phyloP scores from a whole-genome alignment of 1,140 invertebrate genomes.

The Melanaphis sacchari region DNA sequence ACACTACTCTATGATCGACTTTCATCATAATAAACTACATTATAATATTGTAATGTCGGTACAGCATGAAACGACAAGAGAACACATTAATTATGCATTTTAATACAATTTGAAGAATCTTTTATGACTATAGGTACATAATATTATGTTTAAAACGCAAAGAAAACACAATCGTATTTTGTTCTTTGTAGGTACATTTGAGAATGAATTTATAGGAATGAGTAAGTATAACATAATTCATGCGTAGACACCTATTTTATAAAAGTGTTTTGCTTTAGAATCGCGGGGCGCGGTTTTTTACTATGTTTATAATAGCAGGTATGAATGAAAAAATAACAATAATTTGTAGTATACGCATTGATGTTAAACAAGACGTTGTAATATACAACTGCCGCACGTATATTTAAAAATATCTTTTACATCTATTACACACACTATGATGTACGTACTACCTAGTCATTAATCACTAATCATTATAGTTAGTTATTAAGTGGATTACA shows the following conservation, averaged over 20 bases:
- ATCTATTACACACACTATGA: not conserved
- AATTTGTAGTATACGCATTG: not conserved
- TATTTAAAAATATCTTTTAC: not conserved
- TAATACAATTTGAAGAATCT: not conserved
- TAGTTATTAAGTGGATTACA: not conserved
- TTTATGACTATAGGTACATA: not conserved
- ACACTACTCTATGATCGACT: too few relatives aligned
- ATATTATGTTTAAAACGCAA: too few relatives aligned
- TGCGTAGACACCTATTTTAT: not conserved
- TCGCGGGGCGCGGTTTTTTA: not conserved
- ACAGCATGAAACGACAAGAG: too few relatives aligned
- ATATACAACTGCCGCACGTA: not conserved
- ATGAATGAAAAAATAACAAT: not conserved
- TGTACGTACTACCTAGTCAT: too few relatives aligned
- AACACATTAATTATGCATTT: not conserved
- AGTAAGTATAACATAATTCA: not conserved
- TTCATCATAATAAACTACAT: too few relatives aligned
- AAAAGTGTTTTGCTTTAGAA: not conserved
- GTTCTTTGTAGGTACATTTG: not conserved
- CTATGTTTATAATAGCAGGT: not conserved
- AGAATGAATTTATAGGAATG: not conserved
- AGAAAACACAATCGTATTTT: not conserved
- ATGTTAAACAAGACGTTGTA: slow-evolving; percentile 22
- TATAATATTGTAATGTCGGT: too few relatives aligned
- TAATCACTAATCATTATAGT: too few relatives aligned